Percentiles rank a stretch among this genome's conserved stretches.
Conservation (phyloP, 2,888 invertebrate genomes). For the Coremacera marginata region DNA sequence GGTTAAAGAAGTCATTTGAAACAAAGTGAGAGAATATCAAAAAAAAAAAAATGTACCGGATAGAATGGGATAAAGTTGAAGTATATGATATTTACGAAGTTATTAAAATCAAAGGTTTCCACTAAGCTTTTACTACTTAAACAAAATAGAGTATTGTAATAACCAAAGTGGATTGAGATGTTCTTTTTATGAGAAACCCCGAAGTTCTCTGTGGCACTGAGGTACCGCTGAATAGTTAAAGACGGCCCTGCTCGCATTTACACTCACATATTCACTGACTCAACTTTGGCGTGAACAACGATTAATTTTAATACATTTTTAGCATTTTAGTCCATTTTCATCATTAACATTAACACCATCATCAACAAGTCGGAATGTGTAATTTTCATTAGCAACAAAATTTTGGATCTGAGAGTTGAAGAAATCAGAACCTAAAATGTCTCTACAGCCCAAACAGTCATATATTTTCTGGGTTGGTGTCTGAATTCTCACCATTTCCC, state of each 20-base stretch:
- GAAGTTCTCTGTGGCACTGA: no score
- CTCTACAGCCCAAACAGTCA: background rate
- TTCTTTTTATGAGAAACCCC: no score
- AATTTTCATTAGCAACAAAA: slow-evolving; percentile 35
- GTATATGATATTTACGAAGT: no score
- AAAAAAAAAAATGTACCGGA: no score
- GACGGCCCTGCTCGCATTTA: background rate
- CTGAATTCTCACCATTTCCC: background rate
- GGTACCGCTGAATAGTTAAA: no score
- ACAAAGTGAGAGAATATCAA: no score
- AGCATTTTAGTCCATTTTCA: slow-evolving; percentile 13
- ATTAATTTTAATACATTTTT: slow-evolving; percentile 14
- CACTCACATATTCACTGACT: background rate
- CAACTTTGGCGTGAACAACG: background rate
- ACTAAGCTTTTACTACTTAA: no score
- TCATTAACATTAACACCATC: background rate
- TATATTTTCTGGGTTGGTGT: background rate
- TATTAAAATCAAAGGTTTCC: no score
- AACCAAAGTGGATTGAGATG: no score
- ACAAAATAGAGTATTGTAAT: no score
- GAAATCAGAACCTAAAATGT: background rate
- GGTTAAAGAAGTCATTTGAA: no score
- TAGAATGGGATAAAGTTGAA: no score
- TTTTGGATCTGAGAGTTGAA: background rate
- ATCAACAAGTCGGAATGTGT: slow-evolving; percentile 22